These are phyloP conservation scores for Cricetomys ansorgei DNA, from an alignment of 2,113 vertebrate genomes.

Conservation along the genomic window DNA sequence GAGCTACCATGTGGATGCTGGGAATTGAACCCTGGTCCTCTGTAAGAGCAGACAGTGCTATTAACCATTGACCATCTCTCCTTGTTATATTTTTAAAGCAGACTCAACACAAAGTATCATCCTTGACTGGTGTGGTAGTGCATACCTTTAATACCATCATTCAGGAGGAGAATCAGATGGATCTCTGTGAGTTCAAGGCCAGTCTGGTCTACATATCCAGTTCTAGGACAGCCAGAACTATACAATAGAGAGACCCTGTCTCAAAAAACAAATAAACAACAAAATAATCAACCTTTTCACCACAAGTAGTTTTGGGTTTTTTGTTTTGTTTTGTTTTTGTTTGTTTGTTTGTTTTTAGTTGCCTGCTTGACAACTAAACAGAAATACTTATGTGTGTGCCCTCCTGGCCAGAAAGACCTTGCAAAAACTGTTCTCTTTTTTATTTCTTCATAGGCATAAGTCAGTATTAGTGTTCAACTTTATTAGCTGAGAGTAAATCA, in stretches of 20 bases:
- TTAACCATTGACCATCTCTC: neutral
- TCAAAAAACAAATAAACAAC: too few relatives aligned
- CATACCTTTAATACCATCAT: neutral
- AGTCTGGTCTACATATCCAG: neutral
- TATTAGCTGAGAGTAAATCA: slow-evolving; percentile 4
- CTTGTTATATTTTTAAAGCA: neutral
- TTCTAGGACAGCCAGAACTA: neutral
- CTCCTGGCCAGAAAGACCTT: neutral
- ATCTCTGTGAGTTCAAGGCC: neutral
- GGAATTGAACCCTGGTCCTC: neutral
- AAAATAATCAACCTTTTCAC: slow-evolving; percentile 21
- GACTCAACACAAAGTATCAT: neutral
- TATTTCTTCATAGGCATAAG: neutral
- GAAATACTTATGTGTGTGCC: neutral
- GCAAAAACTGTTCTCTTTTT: neutral
- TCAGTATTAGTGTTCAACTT: slow-evolving; percentile 37
- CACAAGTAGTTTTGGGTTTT: slow-evolving; percentile 31
- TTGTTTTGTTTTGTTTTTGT: too few relatives aligned
- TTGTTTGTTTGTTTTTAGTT: too few relatives aligned
- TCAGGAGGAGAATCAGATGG: neutral
- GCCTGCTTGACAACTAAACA: slow-evolving; percentile 2
- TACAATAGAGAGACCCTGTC: neutral
- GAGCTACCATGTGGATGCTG: neutral
- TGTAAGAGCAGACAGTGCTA: neutral
- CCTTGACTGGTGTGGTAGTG: neutral